Base-by-base conservation (phyloP, 2,888 invertebrate genomes). In the Liopterus haemorrhoidalis region DNA sequence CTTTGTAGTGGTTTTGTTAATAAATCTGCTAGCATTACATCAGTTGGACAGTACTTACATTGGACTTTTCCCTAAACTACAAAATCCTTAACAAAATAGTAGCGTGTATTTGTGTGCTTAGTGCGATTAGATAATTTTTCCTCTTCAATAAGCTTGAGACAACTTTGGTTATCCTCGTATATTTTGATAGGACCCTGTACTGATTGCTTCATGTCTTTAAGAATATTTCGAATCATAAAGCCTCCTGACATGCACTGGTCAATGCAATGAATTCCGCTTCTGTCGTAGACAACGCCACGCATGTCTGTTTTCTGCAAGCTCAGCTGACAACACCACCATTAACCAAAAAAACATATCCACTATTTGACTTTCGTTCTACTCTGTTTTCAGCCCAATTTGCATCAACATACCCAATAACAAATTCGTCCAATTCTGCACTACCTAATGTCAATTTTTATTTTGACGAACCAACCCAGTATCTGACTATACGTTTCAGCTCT, bases 331-430 rank as follows among this genome's bases (percentile, higher is more conserved):
- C 22, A 21, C 49, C 51, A 5, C 51, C 51, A 16, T 28, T 30
- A 16, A 52, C 41, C 11, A 35, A 22, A 16, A 56, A 59, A 19
- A 62, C 4, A 30, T 54, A 58, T 5, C 60, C 61, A 31, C 56
- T 60, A 40, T 57, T 59, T 5, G 60, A 63, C 41, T 60, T 61
- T 28, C 60, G 27, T 24, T 54, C 52, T 4, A 12, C 15, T 31
- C 49, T 46, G 38, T 61, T 51, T 27, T 61, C 57, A 8, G 60
- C 61, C 61, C 58, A 63, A 50, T 57, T 56, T 15, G 61, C 61
- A 49, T 64, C 64, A 60, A 54, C 55, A 46, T 56, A 62, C 20
- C 54, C 56, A 22, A 44, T 19, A 3, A 53, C n/a, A n/a, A n/a
- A n/a, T n/a, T n/a, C n/a, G n/a, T n/a, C n/a, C n/a, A n/a, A n/a